These are phyloP conservation scores for Andricus quercusramuli DNA, from an alignment of 2,888 invertebrate species.

Conservation along the genomic window DNA sequence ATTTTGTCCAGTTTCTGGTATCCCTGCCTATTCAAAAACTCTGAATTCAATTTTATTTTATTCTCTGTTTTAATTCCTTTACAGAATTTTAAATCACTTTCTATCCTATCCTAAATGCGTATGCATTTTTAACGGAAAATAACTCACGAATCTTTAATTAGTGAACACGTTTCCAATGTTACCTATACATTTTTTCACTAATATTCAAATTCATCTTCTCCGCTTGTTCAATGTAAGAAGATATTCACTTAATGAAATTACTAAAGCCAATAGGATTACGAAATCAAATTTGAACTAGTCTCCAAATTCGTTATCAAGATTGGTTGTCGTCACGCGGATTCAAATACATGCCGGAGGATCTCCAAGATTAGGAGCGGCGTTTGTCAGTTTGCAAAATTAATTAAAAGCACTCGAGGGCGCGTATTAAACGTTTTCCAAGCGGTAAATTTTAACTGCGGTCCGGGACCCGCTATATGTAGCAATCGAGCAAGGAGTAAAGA, in stretches of 20 bases:
- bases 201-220: neutral
- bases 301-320: neutral
- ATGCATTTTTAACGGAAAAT: too few species aligned
- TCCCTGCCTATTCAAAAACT: too few species aligned
- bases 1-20: too few species aligned
- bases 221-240: neutral
- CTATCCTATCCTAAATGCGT: too few species aligned
- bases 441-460: slow-evolving; percentile 9
- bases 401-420: neutral
- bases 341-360: neutral
- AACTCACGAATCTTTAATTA: too few species aligned
- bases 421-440: slow-evolving; percentile 11
- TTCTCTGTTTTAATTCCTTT: too few species aligned
- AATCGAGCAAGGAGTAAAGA: neutral
- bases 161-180: too few species aligned
- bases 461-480: neutral
- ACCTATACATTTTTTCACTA: too few species aligned
- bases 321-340: neutral
- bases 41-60: too few species aligned
- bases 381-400: slow-evolving; percentile 3
- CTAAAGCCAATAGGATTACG: neutral
- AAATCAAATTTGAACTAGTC: neutral
- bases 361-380: neutral
- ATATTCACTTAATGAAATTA: neutral
- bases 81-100: too few species aligned